Evolutionary conservation across 2,888 invertebrate genomes (phyloP).

Genomic region (Cheilosia urbana): DNA sequence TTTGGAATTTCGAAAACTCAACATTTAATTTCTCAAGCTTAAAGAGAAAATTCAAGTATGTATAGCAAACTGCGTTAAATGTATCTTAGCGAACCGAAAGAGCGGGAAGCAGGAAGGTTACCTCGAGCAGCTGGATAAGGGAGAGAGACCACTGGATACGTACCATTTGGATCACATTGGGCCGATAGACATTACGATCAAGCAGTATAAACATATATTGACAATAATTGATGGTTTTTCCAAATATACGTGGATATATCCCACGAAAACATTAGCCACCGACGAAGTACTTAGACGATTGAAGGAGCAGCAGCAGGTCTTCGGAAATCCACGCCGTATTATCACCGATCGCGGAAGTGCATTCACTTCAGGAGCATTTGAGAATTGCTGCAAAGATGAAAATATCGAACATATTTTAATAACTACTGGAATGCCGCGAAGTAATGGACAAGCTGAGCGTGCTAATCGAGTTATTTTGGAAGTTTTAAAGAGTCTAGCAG

Average conservation of each 20-base stretch:
- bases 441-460: slow-evolving; percentile 5
- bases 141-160: too few relatives aligned
- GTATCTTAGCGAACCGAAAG: neutral
- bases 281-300: neutral
- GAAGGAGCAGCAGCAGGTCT: slow-evolving; percentile 76
- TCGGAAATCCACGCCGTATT: slow-evolving; percentile 78
- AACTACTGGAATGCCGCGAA: slow-evolving; percentile 22
- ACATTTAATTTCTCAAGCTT: slow-evolving; percentile 4
- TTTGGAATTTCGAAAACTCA: slow-evolving; percentile 18
- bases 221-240: too few relatives aligned
- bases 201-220: too few relatives aligned
- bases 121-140: too few relatives aligned
- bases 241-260: too few relatives aligned
- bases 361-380: neutral
- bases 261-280: too few relatives aligned
- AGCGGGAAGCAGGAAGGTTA: too few relatives aligned
- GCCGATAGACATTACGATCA: too few relatives aligned
- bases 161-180: too few relatives aligned
- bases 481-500: neutral
- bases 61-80: slow-evolving; percentile 2
- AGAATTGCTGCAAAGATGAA: slow-evolving; percentile 42
- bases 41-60: slow-evolving; percentile 1
- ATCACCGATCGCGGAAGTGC: neutral
- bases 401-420: slow-evolving; percentile 19
- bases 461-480: neutral